Percentiles rank a stretch among this genome's conserved stretches.
Conservation (phyloP, 30 jellyfish, hydroid and myxozoan species). For the Cassiopea xamachana region DNA sequence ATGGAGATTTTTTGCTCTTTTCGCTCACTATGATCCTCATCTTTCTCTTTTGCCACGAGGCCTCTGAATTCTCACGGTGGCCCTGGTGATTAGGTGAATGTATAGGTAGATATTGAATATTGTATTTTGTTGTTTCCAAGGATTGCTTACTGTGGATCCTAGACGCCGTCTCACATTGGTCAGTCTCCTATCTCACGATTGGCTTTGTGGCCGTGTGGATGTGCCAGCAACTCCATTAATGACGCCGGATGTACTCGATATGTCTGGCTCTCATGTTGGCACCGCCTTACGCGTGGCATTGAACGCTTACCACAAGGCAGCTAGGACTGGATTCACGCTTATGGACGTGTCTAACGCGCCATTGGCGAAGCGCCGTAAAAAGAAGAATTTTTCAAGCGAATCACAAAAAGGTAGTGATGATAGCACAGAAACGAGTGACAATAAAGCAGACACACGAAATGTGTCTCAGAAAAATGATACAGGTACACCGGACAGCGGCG, state of each 20-base stretch:
- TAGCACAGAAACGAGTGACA: slow-evolving; percentile 51
- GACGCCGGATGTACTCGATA: slow-evolving; percentile 95
- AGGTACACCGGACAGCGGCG: slow-evolving; percentile 5
- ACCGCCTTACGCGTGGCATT: slow-evolving; percentile 95
- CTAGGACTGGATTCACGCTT: slow-evolving; percentile 90
- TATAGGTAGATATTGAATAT: neutral
- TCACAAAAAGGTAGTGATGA: slow-evolving; percentile 74
- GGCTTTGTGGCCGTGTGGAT: slow-evolving; percentile 97
- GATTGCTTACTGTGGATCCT: slow-evolving; percentile 96
- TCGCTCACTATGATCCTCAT: no score
- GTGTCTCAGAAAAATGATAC: neutral
- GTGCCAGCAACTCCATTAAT: slow-evolving; percentile 96
- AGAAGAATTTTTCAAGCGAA: slow-evolving; percentile 85
- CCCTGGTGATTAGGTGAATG: no score
- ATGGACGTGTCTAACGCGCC: slow-evolving; percentile 99
- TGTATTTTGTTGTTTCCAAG: slow-evolving; percentile 20
- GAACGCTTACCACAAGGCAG: slow-evolving; percentile 97
- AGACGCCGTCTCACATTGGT: slow-evolving; percentile 81
- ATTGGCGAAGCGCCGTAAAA: slow-evolving; percentile 94
- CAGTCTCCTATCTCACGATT: slow-evolving; percentile 88
- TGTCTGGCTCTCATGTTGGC: slow-evolving; percentile 92
- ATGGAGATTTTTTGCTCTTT: no score
- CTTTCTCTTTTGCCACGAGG: no score
- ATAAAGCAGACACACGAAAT: neutral
- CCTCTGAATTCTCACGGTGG: no score